Conservation (phyloP, 2,888 invertebrate species). For the Dioctria linearis region DNA sequence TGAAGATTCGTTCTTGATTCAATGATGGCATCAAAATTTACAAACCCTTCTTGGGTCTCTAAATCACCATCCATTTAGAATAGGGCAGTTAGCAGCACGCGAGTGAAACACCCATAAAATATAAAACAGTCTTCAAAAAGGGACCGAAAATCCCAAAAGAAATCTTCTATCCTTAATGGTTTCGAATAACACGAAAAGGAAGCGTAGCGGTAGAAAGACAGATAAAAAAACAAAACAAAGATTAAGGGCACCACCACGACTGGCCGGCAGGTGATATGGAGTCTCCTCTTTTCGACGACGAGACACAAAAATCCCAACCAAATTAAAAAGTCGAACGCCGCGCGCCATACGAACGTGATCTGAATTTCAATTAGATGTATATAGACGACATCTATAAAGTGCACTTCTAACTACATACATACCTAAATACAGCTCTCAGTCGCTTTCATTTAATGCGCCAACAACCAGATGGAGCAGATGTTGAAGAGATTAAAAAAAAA, state of each 20-base stretch:
- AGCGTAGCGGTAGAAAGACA: not conserved
- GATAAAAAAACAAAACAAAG: no score
- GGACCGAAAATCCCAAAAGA: not conserved
- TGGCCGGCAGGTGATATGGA: not conserved
- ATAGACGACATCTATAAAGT: no score
- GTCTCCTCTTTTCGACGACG: not conserved
- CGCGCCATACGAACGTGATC: not conserved
- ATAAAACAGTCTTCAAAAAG: not conserved
- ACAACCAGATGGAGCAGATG: slow-evolving; percentile 7
- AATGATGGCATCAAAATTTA: no score
- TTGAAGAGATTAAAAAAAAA: not conserved
- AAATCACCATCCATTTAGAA: no score
- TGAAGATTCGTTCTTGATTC: no score
- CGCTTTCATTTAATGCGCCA: not conserved
- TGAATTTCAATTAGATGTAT: not conserved
- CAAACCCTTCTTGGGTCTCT: no score
- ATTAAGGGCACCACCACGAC: not conserved
- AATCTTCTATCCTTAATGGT: not conserved
- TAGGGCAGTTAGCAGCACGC: not conserved
- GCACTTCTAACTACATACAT: not conserved
- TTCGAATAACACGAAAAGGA: not conserved
- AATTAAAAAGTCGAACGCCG: not conserved
- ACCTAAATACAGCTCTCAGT: not conserved
- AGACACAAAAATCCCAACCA: not conserved
- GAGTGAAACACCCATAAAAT: not conserved